Conservation (phyloP, 2,113 vertebrate genomes). For the Dicentrarchus labrax region DNA sequence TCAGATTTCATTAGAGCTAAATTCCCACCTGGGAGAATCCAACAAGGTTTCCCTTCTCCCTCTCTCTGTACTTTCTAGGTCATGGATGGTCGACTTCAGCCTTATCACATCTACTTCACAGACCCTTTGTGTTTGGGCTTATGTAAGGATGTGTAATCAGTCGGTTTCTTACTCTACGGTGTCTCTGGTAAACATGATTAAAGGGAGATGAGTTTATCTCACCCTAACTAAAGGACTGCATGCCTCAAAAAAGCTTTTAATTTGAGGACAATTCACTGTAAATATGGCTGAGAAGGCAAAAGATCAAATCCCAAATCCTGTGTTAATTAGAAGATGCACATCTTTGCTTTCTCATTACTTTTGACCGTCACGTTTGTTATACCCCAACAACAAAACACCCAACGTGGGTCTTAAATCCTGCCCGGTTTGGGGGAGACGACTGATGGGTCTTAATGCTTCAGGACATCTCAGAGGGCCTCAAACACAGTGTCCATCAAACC, state of each 20-base stretch:
- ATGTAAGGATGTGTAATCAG: constrained; percentile 61
- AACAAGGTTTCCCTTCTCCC: constrained; percentile 15
- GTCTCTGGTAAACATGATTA: constrained; percentile 50
- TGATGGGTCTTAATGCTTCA: neutral
- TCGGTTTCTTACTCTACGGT: constrained; percentile 27
- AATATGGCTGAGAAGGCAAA: constrained; percentile 31
- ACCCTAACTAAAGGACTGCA: constrained; percentile 26
- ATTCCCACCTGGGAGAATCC: constrained; percentile 56
- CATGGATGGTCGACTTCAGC: constrained; percentile 41
- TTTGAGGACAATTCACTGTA: constrained; percentile 38
- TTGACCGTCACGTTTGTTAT: constrained; percentile 20
- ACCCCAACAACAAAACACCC: constrained; percentile 29
- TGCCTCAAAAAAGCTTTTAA: constrained; percentile 18
- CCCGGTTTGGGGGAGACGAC: neutral
- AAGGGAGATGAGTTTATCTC: constrained; percentile 26
- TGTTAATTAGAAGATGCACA: constrained; percentile 45
- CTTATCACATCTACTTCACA: constrained; percentile 34
- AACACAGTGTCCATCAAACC: constrained; percentile 14
- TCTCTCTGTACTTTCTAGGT: constrained; percentile 57
- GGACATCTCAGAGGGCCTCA: neutral
- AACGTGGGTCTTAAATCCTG: constrained; percentile 26
- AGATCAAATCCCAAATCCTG: constrained; percentile 27
- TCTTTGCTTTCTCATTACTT: constrained; percentile 39
- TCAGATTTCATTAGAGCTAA: constrained; percentile 57
- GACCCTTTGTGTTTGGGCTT: constrained; percentile 39